Conservation (phyloP, 1,140 invertebrate species). For the Neelides sp. region DNA sequence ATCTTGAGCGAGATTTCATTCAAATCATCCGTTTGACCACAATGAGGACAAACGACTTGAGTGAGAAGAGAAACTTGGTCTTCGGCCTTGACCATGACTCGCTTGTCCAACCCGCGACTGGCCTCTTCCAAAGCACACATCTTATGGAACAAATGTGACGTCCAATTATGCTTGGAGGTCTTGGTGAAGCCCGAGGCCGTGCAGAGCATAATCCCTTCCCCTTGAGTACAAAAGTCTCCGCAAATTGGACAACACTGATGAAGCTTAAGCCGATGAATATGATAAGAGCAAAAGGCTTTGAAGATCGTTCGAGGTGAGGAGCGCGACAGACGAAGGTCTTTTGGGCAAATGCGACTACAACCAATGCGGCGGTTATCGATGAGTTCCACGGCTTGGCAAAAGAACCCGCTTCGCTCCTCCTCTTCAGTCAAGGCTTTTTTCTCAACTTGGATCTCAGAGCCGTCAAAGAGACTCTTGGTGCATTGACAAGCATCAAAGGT, state of each 20-base stretch:
- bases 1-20: slow-evolving; percentile 2
- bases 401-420: too few relatives aligned
- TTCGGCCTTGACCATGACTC: too few relatives aligned
- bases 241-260: slow-evolving; percentile 12
- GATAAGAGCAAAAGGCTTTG: background rate
- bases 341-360: background rate
- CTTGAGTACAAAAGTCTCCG: slow-evolving; percentile 5
- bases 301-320: background rate
- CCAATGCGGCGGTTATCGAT: background rate
- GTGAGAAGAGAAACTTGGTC: background rate
- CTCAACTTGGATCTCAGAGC: too few relatives aligned
- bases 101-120: too few relatives aligned
- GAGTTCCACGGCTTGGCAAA: slow-evolving; percentile 6
- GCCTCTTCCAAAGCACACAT: slow-evolving; percentile 2
- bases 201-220: slow-evolving; percentile 3
- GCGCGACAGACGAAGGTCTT: background rate
- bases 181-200: background rate
- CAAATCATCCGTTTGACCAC: background rate
- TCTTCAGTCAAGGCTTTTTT: too few relatives aligned
- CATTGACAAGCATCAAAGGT: too few relatives aligned
- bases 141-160: slow-evolving; percentile 8
- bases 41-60: slow-evolving; percentile 5
- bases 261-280: background rate
- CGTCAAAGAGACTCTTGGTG: too few relatives aligned
- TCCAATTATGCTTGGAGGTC: background rate